Percentiles rank a stretch among this genome's conserved stretches.
Conservation (phyloP, 2,113 vertebrate species). For the mouse (Mus musculus) region GRCm39 chr1:109374001-109374500, state of each 20-base stretch:
- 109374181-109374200: background rate
- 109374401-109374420: background rate
- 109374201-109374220: background rate
- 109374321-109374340: background rate
- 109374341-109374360: background rate
- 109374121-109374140: background rate
- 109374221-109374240: background rate
- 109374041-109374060: background rate
- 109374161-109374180: background rate
- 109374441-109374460: background rate
- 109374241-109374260: background rate
- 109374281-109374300: accelerated
- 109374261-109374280: background rate
- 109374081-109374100: background rate
- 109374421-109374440: background rate
- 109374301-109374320: background rate
- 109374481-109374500: background rate
- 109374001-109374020: background rate
- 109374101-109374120: background rate
- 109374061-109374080: background rate
- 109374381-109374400: background rate
- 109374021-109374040: background rate
- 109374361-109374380: background rate
- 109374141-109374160: background rate
- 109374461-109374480: background rate